Percentiles rank a stretch among this genome's conserved stretches.
Evolutionary conservation across 2,113 vertebrate genomes (phyloP).

Genomic region (Thunnus maccoyii): DNA sequence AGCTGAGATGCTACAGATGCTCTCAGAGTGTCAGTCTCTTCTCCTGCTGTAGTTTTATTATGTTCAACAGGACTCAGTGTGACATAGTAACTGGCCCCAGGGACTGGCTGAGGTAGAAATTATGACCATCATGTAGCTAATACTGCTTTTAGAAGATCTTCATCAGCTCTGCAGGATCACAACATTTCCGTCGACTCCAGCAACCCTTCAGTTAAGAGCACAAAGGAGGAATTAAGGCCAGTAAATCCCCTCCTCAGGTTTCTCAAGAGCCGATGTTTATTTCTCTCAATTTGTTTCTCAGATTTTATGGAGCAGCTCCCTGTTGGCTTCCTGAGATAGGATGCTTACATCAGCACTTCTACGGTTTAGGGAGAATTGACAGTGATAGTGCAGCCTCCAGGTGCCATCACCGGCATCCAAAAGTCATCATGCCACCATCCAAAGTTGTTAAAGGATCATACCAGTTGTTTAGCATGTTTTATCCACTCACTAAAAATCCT

Average conservation of each 20-base stretch:
- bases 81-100: not conserved
- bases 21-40: not conserved
- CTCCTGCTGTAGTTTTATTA: conserved; percentile 13
- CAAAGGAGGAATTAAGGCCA: conserved; percentile 16
- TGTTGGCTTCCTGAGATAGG: conserved; percentile 13
- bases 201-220: conserved; percentile 25
- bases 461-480: not conserved
- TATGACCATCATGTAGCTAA: not conserved
- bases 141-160: conserved; percentile 24
- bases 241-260: conserved; percentile 42
- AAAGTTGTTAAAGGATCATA: not conserved
- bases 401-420: not conserved
- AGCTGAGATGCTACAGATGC: not conserved
- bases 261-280: conserved; percentile 17
- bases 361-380: conserved; percentile 9
- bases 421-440: not conserved
- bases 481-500: not conserved
- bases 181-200: conserved; percentile 15
- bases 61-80: conserved; percentile 20
- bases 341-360: conserved; percentile 41
- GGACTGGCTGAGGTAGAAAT: conserved; percentile 7
- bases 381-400: not conserved
- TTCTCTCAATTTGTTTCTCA: conserved; percentile 21
- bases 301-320: conserved; percentile 34
- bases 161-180: conserved; percentile 25